These are phyloP conservation scores for Drosophila prostipennis DNA, from an alignment of 2,888 invertebrate species.

Conservation along the genomic window DNA sequence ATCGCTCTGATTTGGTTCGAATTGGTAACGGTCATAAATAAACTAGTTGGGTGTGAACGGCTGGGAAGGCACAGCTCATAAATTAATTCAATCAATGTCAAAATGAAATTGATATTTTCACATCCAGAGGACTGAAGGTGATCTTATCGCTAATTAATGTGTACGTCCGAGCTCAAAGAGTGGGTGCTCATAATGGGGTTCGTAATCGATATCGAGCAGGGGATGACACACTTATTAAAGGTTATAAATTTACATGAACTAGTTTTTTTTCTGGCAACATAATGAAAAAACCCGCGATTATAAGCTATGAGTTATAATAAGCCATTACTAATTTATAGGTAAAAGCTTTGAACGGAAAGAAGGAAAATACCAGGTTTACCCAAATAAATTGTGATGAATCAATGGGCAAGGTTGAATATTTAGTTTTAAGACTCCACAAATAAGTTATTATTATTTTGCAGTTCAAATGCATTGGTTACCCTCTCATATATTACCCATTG, in stretches of 20 bases:
- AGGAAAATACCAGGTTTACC: background rate
- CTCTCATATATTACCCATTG: background rate
- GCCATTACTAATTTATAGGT: constrained; percentile 11
- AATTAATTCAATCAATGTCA: constrained; percentile 76
- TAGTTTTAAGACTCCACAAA: background rate
- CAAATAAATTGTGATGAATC: no score
- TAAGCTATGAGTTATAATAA: constrained; percentile 10
- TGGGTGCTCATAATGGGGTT: constrained; percentile 23
- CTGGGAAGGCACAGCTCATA: constrained; percentile 47
- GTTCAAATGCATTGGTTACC: no score
- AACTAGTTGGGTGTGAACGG: constrained; percentile 15
- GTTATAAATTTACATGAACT: constrained; percentile 53
- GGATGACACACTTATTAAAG: constrained; percentile 52
- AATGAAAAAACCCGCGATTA: constrained; percentile 10
- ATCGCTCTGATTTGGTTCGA: constrained; percentile 63
- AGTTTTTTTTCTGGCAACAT: constrained; percentile 29
- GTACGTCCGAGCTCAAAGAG: constrained; percentile 30
- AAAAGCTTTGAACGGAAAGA: background rate
- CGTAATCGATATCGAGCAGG: constrained; percentile 34
- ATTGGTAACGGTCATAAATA: constrained; percentile 65
- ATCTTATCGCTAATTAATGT: constrained; percentile 76
- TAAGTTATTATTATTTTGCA: no score
- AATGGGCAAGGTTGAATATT: background rate
- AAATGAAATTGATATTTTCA: constrained; percentile 61
- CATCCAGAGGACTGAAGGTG: constrained; percentile 38